Base-by-base conservation (phyloP, 2,113 vertebrate species). In the Peucedramus taeniatus region DNA sequence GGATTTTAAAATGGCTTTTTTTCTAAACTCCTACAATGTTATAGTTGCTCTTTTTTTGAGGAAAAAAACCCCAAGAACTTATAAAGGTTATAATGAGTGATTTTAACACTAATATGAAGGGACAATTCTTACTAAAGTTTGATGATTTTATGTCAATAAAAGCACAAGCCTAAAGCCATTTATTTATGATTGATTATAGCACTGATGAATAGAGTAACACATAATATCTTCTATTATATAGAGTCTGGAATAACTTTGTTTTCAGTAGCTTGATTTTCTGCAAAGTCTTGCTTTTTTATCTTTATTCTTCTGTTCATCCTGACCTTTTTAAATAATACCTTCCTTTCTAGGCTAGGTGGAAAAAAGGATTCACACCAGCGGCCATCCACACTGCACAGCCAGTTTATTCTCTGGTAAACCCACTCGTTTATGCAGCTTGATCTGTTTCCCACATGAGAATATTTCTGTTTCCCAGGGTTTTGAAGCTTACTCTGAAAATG, bases 41-140 rank as follows among this genome's bases (percentile, higher is more conserved):
- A 20, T 2, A 28, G 13, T 51, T 59, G 15, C 30, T 45, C 15
- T 66, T 63, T 19, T 61, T 79, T 31, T 31, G 66, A 33, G 13
- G 5, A 11, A 50, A 59, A 49, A 63, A 54, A 15, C 5, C 0
- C 2, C 4, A 56, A 23, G 18, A 61, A 10, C 0, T 8, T 28
- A 9, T 56, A 27, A 65, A 60, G 44, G n/a, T 74, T 81, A 39
- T 61, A 74, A 61, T 23, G 15, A 87, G 35, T 50, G 20, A 82
- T 66, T 91, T 84, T 85, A 63, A 71, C 22, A 27, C 26, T 87
- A 37, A 24, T 22, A 35, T 10, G 28, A 69, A 69, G 47, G 2
- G 77, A 81, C 24, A 4, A 4, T 74, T 89, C 40, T 74, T 40
- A 53, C 37, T 31, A 23, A 79, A 39, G 22, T 53, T 66, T 53